phyloP scores from a whole-genome alignment of 2,888 invertebrate genomes.

The Crossocerus cetratus region DNA sequence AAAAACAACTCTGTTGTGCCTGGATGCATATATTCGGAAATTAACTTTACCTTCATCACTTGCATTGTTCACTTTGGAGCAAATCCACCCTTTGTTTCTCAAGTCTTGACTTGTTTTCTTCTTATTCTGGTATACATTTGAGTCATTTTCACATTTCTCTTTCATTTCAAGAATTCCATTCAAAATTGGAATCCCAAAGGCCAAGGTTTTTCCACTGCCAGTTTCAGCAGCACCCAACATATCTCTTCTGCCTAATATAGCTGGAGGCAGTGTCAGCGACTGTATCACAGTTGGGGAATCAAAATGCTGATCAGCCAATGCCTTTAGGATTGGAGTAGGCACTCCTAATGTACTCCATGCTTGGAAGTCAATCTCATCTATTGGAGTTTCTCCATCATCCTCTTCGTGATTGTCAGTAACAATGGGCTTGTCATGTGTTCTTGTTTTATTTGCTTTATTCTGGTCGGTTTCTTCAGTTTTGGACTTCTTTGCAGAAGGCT shows the following conservation, averaged over 20 bases:
- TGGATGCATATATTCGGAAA: background rate
- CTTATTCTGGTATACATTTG: background rate
- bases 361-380: slow-evolving; percentile 76
- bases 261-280: slow-evolving; percentile 86
- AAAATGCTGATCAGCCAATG: slow-evolving; percentile 88
- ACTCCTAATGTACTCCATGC: slow-evolving; percentile 85
- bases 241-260: slow-evolving; percentile 92
- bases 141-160: slow-evolving; percentile 65
- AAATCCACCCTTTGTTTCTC: slow-evolving; percentile 60
- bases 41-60: slow-evolving; percentile 11
- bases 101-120: slow-evolving; percentile 2
- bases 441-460: slow-evolving; percentile 6
- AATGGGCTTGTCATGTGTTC: background rate
- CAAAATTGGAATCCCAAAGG: slow-evolving; percentile 96
- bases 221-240: slow-evolving; percentile 99
- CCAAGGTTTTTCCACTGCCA: slow-evolving; percentile 98
- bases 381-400: slow-evolving; percentile 21
- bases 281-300: slow-evolving; percentile 94
- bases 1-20: background rate
- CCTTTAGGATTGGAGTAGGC: slow-evolving; percentile 83
- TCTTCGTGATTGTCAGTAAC: slow-evolving; percentile 11
- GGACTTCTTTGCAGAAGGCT: slow-evolving; percentile 36
- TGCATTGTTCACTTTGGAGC: slow-evolving; percentile 23
- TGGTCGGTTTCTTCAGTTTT: slow-evolving; percentile 25
- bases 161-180: slow-evolving; percentile 88